Evolutionary conservation across 2,888 invertebrate genomes (phyloP), one percentile per base, ranked within the genome.

Genomic region (Ischnura elegans): DNA sequence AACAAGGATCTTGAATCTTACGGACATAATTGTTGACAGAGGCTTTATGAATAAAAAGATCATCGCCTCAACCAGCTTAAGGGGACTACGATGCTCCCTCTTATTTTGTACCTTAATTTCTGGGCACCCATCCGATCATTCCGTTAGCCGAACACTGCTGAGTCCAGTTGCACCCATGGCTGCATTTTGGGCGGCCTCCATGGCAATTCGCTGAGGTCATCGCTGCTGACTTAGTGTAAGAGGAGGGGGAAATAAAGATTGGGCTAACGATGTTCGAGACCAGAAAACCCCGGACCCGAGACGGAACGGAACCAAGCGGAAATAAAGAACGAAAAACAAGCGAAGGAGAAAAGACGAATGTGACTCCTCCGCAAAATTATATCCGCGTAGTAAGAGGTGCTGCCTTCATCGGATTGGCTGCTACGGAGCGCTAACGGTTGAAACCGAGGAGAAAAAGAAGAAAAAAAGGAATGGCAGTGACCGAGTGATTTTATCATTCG

Each of bases 401-500:
- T 76, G 76, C 29, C 76, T 36, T 36, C 76, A n/a, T 8, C 36
- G 76, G 36, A 29, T 13, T 36, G 76, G 36, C 76, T 8, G 29
- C 29, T 29, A 76, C 76, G 76, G 36, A 8, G 76, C 36, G 76
- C 16, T 76, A 76, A 76, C 76, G 76, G 76, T 76, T 13, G 25
- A 51, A 19, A 51, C 16, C 2, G 51, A 51, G 51, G 51, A 51
- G 51, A 51, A 8, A 47, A 8, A 47, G 19, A 51, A 51, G 19
- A 76, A 76, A 76, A 29, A 76, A 76, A 76, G 36, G 76, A 61
- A 76, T 16, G 76, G 4, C 76, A 36, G 36, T 76, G 76, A 76
- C 76, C 76, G 76, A 29, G 76, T 36, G 76, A 76, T 76, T 76
- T 76, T 76, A 76, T 76, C 76, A 76, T 76, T 76, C 36, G 76